Base-by-base conservation (phyloP, 2,113 vertebrate species). In the Pseudopipra pipra region DNA sequence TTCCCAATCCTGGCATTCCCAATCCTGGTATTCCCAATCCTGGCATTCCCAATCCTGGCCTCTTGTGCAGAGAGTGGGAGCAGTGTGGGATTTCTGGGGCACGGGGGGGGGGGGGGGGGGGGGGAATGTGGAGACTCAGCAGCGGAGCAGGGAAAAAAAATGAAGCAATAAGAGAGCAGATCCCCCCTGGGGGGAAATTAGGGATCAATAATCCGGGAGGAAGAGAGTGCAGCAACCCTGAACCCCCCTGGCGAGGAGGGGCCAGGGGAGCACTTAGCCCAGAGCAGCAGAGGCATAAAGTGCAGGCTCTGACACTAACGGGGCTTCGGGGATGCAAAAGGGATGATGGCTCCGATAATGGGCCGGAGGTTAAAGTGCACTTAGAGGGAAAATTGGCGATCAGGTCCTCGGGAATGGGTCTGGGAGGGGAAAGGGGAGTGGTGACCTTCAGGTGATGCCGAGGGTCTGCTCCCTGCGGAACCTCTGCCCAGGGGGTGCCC, bases 61-160 rank as follows among this genome's bases (percentile, higher is more conserved):
- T 51, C 58, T 7, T 2, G 8, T 14, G 43, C 21, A 3, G 46
- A 4, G 15, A 1, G 8, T 33, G 78, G 35, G 37, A 28, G 56
- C 3, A 1, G 19, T 0, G 49, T 0, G n/a, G 81, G 55, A 6
- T 24, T 9, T 12, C 8, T 12, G 63, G 49, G 33, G 9, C 1
- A 3, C 2, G 3, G 19, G 17, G 56, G 30, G 39, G 47, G 13
- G 27, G 39, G 47, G 13, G 27, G 3, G 19, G 17, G 56, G 30
- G 39, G 47, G 13, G 27, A n/a, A 19, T 21, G 52, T 8, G 4
- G 54, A 11, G 47, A 11, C 9, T 28, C 31, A 4, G 44, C 1
- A 9, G 8, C 19, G 16, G 63, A 74, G 63, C 52, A 35, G 39
- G 46, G 35, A 33, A 2, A 11, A 8, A n/a, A 59, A 31, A 39